Evolutionary conservation across 2,113 vertebrate genomes (phyloP), one percentile per base, ranked within the genome.

Genomic region (Smithornis capensis): DNA sequence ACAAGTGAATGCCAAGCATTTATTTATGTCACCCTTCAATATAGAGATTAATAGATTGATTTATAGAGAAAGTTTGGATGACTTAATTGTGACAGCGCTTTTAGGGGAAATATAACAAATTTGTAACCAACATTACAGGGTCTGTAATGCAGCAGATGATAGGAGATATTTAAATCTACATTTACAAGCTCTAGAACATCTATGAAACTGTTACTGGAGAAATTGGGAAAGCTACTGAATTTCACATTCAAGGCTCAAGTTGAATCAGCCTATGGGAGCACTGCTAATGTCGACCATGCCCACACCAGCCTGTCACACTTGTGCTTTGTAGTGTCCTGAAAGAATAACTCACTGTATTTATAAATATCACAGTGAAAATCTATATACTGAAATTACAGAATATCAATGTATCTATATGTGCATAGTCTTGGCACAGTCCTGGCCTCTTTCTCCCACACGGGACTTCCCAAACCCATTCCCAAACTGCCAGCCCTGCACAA

Each of bases 261-360:
- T 53, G 19, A 69, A 74, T 37, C 60, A 57, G 3, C n/a, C 11
- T 17, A 17, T 11, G 19, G 6, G 7, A 81, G 14, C 50, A 12
- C 11, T 44, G 59, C 27, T 40, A 21, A 37, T 1, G 1, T 59
- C 14, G 21, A 69, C 44, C 2, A 1, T 24, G 17, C 27, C 73
- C 62, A 31, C 0, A 0, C 7, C 14, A 29, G 62, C 28, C 18
- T 15, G 22, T 6, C 4, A 1, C 1, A 7, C n/a, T 31, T 50
- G 31, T 18, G 31, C 73, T 79, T 47, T 53, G 8, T 56, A 59
- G 76, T 19, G n/a, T 18, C 75, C n/a, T 64, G 31, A 29, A 47
- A 52, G 50, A 76, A 24, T 16, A 38, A 40, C 21, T 76, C 63
- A 16, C 9, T 7, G 22, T 73, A 24, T 38, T 52, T 50, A n/a